A percentile compares a stretch with the other conserved stretches of the same genome.
These are phyloP conservation scores for Leptatherina wallacei DNA, from an alignment of 2,797 vertebrate species.

Conservation along the genomic window DNA sequence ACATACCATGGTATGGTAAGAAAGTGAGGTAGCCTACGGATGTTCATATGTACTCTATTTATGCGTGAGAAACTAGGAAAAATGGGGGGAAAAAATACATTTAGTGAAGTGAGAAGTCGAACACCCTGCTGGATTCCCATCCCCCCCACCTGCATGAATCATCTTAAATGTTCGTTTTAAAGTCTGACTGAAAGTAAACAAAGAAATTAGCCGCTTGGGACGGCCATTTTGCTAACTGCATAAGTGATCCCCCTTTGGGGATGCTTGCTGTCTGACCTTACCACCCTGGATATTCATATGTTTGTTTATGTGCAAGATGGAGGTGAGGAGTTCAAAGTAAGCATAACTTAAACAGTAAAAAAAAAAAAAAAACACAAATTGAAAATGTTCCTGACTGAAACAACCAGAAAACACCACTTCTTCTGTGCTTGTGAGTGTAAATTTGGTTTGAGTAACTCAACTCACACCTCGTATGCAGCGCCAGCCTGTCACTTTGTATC, in stretches of 20 bases:
- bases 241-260: not conserved
- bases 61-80: not conserved
- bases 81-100: not conserved
- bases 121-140: no score
- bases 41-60: not conserved
- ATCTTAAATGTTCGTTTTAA: not conserved
- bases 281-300: not conserved
- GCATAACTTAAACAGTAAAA: not conserved
- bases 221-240: not conserved
- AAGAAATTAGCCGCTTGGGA: not conserved
- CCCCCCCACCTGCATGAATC: not conserved
- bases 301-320: not conserved
- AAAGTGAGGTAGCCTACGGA: not conserved
- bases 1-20: not conserved
- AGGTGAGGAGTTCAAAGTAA: not conserved
- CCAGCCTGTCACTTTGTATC: not conserved
- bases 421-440: not conserved
- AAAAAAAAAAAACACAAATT: not conserved
- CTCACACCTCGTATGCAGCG: not conserved
- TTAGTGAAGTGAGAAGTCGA: not conserved
- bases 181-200: conserved; percentile 1
- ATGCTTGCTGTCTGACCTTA: not conserved
- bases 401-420: not conserved
- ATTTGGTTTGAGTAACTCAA: not conserved
- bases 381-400: not conserved